These are phyloP conservation scores for Oreamnos americanus DNA, from an alignment of 2,113 vertebrate species.

Conservation along the genomic window DNA sequence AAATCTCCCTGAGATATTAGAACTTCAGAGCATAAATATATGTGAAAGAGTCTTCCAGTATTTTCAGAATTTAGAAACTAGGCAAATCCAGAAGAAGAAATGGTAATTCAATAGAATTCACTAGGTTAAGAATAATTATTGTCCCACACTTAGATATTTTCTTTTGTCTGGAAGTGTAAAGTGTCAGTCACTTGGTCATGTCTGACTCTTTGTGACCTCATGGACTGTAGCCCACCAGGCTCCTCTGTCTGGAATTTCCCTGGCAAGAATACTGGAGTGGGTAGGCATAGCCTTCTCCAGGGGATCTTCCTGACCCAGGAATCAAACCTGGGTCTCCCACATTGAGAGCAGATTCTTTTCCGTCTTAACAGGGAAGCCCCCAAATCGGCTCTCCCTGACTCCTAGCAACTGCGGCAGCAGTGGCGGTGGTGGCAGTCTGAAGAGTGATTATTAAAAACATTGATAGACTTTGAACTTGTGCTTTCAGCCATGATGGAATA, in stretches of 20 bases:
- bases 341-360: neutral
- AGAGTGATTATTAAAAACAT: neutral
- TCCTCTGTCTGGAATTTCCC: neutral
- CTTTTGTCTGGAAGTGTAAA: neutral
- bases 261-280: neutral
- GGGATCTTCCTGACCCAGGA: neutral
- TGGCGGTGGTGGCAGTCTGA: neutral
- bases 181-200: neutral
- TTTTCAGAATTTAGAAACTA: neutral
- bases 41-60: neutral
- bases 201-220: neutral
- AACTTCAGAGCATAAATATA: neutral
- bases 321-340: neutral
- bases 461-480: neutral
- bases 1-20: neutral
- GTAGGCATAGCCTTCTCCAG: neutral
- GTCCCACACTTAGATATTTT: neutral
- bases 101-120: neutral
- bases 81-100: neutral
- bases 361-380: neutral
- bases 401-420: neutral
- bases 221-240: neutral
- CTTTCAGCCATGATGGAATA: neutral
- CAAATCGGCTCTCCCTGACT: neutral
- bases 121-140: neutral